Evolutionary conservation across 2,888 invertebrate genomes (phyloP).

Genomic region (Athalia circularis): DNA sequence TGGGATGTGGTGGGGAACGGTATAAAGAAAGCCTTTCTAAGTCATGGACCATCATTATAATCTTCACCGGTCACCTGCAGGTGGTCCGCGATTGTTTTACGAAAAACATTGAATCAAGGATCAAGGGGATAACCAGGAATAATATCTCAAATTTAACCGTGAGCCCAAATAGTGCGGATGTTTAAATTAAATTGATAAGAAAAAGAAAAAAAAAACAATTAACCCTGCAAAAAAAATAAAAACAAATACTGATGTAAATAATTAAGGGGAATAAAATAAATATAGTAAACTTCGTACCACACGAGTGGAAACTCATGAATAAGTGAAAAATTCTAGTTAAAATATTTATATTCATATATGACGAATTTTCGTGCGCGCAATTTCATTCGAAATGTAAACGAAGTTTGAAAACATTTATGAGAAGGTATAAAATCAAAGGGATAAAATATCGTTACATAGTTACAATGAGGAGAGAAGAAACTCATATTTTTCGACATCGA

Average conservation of each 20-base stretch:
- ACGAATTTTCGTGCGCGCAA: neutral
- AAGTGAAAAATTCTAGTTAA: neutral
- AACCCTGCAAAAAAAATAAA: too few relatives aligned
- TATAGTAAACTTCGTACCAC: neutral
- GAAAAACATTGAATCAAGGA: neutral
- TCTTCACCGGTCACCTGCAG: slow-evolving; percentile 24
- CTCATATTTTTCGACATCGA: neutral
- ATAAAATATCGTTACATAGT: slow-evolving; percentile 9
- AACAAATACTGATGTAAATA: too few relatives aligned
- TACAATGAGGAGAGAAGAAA: slow-evolving; percentile 32
- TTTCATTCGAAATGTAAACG: slow-evolving; percentile 29
- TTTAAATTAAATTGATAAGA: too few relatives aligned
- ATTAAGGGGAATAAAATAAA: neutral
- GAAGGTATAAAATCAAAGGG: neutral
- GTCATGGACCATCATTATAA: slow-evolving; percentile 42
- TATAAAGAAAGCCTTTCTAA: slow-evolving; percentile 41
- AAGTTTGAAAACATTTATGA: neutral
- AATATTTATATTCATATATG: neutral
- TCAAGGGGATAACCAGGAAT: too few relatives aligned
- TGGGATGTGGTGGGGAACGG: slow-evolving; percentile 17
- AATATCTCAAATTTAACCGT: too few relatives aligned
- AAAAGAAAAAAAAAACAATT: too few relatives aligned
- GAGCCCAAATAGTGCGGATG: too few relatives aligned
- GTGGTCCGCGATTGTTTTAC: slow-evolving; percentile 12
- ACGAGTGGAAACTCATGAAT: slow-evolving; percentile 31